Evolutionary conservation across 2,888 invertebrate species (phyloP).

Genomic region (Loripinus fragilis): DNA sequence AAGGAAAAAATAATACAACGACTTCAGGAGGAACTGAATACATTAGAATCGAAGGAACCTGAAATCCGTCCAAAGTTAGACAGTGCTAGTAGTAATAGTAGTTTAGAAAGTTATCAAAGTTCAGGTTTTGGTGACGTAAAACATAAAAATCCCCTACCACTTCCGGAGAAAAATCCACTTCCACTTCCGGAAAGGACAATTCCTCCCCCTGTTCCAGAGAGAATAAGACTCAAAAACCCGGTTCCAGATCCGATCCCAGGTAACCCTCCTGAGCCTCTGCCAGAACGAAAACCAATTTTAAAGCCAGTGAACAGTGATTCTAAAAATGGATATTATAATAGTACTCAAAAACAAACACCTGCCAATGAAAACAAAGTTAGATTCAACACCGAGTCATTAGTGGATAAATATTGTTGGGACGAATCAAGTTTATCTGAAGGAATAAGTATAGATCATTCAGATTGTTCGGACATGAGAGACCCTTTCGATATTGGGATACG

Average conservation of each 20-base stretch:
- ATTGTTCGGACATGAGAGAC: constrained; percentile 59
- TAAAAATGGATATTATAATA: constrained; percentile 46
- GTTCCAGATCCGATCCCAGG: constrained; percentile 6
- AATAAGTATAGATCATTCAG: constrained; percentile 61
- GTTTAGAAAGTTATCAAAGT: constrained; percentile 22
- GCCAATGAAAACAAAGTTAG: constrained; percentile 57
- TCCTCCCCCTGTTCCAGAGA: constrained; percentile 43
- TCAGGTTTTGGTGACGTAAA: constrained; percentile 14
- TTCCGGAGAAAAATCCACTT: constrained; percentile 41
- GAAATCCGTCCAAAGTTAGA: constrained; percentile 16
- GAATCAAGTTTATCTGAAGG: constrained; percentile 62
- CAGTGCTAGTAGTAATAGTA: constrained; percentile 35
- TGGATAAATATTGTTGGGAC: constrained; percentile 61
- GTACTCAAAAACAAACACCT: constrained; percentile 24
- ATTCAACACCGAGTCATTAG: constrained; percentile 54
- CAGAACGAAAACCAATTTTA: constrained; percentile 51
- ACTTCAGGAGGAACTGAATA: constrained; percentile 60
- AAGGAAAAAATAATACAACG: constrained; percentile 57
- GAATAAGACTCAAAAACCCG: constrained; percentile 20
- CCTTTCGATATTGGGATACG: constrained; percentile 42
- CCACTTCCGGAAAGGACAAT: constrained; percentile 2
- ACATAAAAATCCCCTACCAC: constrained; percentile 27
- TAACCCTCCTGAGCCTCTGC: constrained; percentile 10
- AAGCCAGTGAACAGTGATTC: constrained; percentile 40
- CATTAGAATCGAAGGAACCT: constrained; percentile 39